These are phyloP conservation scores for Astropecten irregularis DNA, from an alignment of 53 echinoderm and acorn worm genomes.

Conservation along the genomic window DNA sequence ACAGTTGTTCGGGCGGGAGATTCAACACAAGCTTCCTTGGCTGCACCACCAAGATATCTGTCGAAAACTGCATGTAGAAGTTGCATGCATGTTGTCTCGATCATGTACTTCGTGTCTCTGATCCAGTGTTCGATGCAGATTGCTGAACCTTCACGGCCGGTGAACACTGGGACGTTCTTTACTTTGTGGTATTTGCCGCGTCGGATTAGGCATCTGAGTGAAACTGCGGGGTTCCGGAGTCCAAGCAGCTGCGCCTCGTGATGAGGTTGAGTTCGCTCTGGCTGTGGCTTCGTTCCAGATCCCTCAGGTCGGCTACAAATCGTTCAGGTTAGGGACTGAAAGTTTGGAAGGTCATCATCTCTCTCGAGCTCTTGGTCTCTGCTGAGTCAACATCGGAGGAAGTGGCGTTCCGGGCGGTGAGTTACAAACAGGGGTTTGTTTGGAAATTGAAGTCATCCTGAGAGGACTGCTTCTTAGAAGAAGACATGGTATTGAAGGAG, in stretches of 20 bases:
- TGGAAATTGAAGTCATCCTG: too few species aligned
- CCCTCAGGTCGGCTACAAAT: slow-evolving; percentile 2
- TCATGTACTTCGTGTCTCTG: slow-evolving; percentile 8
- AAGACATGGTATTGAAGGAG: not conserved
- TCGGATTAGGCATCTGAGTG: not conserved
- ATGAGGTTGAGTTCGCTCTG: not conserved
- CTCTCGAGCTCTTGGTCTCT: not conserved
- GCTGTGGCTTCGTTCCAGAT: not conserved
- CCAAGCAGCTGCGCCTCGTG: not conserved
- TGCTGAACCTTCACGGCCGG: slow-evolving; percentile 17
- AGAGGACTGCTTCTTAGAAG: not conserved
- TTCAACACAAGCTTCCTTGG: slow-evolving; percentile 38
- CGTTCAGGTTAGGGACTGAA: not conserved
- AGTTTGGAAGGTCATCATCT: slow-evolving; percentile 2
- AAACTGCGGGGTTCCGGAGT: not conserved
- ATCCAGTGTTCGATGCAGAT: slow-evolving; percentile 35
- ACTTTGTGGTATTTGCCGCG: not conserved
- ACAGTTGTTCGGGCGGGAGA: slow-evolving; percentile 17
- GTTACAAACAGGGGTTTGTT: not conserved
- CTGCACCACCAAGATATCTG: slow-evolving; percentile 48
- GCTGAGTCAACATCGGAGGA: not conserved
- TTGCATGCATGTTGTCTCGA: not conserved
- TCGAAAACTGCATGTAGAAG: not conserved
- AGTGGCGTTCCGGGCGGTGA: not conserved
- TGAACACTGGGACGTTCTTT: not conserved